These are phyloP conservation scores for Enchytraeus crypticus DNA, from an alignment of 2,888 invertebrate genomes.

Conservation along the genomic window DNA sequence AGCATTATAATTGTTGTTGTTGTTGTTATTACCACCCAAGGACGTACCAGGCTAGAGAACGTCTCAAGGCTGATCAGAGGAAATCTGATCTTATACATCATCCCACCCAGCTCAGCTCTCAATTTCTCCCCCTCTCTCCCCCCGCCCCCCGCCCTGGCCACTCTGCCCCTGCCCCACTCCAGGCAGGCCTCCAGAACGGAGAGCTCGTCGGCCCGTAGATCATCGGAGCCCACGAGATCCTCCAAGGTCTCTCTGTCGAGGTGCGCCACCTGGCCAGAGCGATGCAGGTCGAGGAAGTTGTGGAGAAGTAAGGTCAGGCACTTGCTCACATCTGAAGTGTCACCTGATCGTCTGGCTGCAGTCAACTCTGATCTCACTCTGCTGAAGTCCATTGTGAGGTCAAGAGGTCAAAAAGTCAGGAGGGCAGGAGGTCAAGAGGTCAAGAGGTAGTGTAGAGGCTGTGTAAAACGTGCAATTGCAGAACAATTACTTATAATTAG, in stretches of 20 bases:
- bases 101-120: background rate
- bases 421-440: too few relatives aligned
- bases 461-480: too few relatives aligned
- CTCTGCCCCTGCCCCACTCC: background rate
- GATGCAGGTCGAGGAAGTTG: background rate
- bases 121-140: background rate
- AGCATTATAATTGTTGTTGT: too few relatives aligned
- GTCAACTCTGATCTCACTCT: background rate
- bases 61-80: background rate
- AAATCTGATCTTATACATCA: background rate
- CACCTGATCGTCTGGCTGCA: background rate
- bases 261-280: background rate
- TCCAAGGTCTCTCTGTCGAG: background rate
- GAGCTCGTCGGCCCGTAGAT: background rate
- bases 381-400: background rate
- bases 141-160: background rate
- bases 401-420: too few relatives aligned
- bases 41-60: background rate
- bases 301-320: background rate
- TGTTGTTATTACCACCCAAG: background rate
- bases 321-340: background rate
- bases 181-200: background rate
- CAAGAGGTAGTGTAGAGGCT: too few relatives aligned
- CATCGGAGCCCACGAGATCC: background rate
- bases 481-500: too few relatives aligned